These are phyloP conservation scores for Cardinalis cardinalis DNA, from an alignment of 2,113 vertebrate genomes.

Conservation along the genomic window DNA sequence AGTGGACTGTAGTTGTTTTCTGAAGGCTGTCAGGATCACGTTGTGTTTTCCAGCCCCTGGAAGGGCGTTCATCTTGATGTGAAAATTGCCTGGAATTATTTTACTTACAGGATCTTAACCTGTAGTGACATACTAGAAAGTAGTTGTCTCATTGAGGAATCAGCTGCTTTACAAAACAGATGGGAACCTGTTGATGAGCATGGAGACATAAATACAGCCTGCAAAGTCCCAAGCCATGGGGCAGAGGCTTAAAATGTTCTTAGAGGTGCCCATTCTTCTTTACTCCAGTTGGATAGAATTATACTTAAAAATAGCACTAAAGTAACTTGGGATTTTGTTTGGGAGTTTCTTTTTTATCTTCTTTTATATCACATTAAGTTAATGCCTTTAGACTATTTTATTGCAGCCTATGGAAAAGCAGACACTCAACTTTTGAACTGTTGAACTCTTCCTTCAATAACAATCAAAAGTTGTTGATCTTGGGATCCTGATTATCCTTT, in stretches of 20 bases:
- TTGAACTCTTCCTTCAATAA: not conserved
- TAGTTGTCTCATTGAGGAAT: not conserved
- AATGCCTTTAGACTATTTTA: not conserved
- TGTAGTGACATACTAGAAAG: not conserved
- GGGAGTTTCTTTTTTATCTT: not conserved
- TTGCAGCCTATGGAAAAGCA: not conserved
- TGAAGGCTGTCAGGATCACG: not conserved
- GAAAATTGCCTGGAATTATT: not conserved
- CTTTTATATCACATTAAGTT: not conserved
- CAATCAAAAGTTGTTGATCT: not conserved
- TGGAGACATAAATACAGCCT: not conserved
- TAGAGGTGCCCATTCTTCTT: not conserved
- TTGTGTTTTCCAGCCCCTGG: not conserved
- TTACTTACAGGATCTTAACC: not conserved
- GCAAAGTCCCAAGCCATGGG: not conserved
- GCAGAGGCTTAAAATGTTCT: not conserved
- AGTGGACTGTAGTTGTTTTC: not conserved
- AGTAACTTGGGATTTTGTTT: not conserved
- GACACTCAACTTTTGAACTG: not conserved
- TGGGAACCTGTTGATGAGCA: not conserved
- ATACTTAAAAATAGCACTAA: not conserved
- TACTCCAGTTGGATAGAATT: not conserved
- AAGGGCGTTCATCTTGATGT: not conserved
- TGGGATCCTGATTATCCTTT: not conserved
- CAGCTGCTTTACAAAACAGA: not conserved